Conservation (phyloP, 2,797 vertebrate species). For the Erithacus rubecula region DNA sequence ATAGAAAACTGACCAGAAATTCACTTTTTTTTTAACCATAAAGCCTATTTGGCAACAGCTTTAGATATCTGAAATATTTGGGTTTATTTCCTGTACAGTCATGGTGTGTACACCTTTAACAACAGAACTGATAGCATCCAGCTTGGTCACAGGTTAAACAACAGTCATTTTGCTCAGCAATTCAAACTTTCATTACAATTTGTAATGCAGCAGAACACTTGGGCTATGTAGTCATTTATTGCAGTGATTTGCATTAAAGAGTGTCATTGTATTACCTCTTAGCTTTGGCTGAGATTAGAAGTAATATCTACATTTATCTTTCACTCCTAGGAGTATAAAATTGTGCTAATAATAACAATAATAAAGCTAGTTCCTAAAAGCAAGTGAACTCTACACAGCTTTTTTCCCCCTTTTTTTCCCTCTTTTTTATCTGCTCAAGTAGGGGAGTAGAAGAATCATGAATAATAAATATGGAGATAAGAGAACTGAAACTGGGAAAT, state of each 20-base stretch:
- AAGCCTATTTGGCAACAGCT: background rate
- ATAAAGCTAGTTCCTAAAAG: slow-evolving; percentile 69
- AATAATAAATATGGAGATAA: slow-evolving; percentile 85
- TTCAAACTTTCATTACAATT: slow-evolving; percentile 62
- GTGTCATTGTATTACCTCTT: slow-evolving; percentile 64
- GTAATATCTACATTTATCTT: slow-evolving; percentile 65
- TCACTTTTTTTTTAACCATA: background rate
- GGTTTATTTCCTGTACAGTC: background rate
- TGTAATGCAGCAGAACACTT: slow-evolving; percentile 61
- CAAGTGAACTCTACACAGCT: slow-evolving; percentile 42
- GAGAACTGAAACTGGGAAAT: slow-evolving; percentile 83
- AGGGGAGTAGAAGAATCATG: slow-evolving; percentile 73
- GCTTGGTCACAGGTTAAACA: slow-evolving; percentile 37
- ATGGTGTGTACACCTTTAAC: slow-evolving; percentile 29
- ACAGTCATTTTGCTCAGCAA: slow-evolving; percentile 56
- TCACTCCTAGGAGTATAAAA: slow-evolving; percentile 62
- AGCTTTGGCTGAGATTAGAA: slow-evolving; percentile 61
- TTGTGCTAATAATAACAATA: slow-evolving; percentile 65
- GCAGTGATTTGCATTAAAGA: slow-evolving; percentile 58
- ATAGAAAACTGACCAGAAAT: background rate
- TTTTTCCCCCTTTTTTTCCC: background rate
- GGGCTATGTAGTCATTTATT: slow-evolving; percentile 58
- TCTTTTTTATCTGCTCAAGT: slow-evolving; percentile 53
- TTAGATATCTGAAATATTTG: background rate
- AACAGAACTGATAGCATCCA: slow-evolving; percentile 26